These are phyloP conservation scores for Taeniopygia guttata DNA, from an alignment of 2,797 vertebrate genomes.

Conservation along the genomic window DNA sequence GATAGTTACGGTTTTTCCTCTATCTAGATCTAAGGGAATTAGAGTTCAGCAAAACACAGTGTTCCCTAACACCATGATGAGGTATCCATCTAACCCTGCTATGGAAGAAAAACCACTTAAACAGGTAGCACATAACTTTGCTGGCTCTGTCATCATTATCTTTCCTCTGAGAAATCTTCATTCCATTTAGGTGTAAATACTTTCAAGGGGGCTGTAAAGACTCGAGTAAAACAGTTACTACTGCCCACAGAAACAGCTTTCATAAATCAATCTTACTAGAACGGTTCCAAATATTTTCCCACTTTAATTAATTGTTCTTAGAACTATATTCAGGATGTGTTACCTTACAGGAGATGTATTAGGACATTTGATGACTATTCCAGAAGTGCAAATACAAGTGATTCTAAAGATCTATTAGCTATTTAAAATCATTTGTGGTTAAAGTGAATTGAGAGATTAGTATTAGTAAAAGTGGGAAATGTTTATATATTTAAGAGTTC, in stretches of 20 bases:
- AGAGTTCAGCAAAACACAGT: neutral
- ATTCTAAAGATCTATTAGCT: slow-evolving; percentile 9
- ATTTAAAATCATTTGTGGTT: slow-evolving; percentile 1
- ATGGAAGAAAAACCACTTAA: neutral
- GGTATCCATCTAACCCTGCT: neutral
- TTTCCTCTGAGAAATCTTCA: neutral
- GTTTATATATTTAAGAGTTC: slow-evolving; percentile 1
- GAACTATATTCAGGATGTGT: neutral
- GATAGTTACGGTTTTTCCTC: neutral
- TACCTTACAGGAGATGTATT: neutral
- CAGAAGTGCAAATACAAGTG: neutral
- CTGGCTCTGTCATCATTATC: neutral
- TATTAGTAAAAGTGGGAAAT: neutral
- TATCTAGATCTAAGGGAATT: neutral
- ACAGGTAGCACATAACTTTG: neutral
- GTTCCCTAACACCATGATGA: neutral
- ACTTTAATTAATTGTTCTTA: slow-evolving; percentile 1
- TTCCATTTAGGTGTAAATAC: neutral
- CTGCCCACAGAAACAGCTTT: neutral
- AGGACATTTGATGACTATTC: neutral
- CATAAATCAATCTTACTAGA: neutral
- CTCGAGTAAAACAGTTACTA: neutral
- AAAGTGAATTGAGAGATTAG: neutral
- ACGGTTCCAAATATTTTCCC: neutral
- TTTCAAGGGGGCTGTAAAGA: neutral